Evolutionary conservation across 1,140 invertebrate genomes (phyloP).

Genomic region (Meteorus sp.): DNA sequence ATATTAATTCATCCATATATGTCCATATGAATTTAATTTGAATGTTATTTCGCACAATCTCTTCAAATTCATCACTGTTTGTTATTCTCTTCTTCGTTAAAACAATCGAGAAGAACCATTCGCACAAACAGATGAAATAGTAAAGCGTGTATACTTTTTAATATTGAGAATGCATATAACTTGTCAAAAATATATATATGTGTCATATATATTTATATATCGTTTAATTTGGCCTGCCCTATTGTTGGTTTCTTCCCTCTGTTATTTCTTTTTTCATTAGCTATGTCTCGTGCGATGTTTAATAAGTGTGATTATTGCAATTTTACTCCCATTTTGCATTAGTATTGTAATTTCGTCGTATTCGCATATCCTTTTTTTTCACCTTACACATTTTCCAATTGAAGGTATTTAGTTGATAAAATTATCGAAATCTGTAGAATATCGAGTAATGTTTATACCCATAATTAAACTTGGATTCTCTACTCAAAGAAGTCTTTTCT

Average conservation of each 20-base stretch:
- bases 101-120: conserved; percentile 41
- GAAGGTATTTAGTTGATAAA: too few relatives aligned
- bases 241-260: conserved; percentile 45
- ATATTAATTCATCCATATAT: too few relatives aligned
- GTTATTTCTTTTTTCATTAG: not conserved
- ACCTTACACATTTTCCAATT: too few relatives aligned
- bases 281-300: conserved; percentile 25
- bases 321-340: conserved; percentile 25
- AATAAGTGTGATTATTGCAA: conserved; percentile 26
- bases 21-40: too few relatives aligned
- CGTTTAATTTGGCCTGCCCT: conserved; percentile 50
- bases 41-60: too few relatives aligned
- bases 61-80: too few relatives aligned
- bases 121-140: conserved; percentile 38
- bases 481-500: too few relatives aligned
- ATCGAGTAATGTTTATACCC: too few relatives aligned
- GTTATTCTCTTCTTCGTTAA: too few relatives aligned
- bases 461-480: too few relatives aligned
- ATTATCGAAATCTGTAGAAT: not conserved
- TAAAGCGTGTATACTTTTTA: conserved; percentile 42
- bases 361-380: conserved; percentile 5
- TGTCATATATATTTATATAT: conserved; percentile 32
- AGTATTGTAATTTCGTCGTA: conserved; percentile 19
- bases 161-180: conserved; percentile 39
- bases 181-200: conserved; percentile 58